Conservation (phyloP, 2,113 vertebrate genomes). For the Odontesthes bonariensis region DNA sequence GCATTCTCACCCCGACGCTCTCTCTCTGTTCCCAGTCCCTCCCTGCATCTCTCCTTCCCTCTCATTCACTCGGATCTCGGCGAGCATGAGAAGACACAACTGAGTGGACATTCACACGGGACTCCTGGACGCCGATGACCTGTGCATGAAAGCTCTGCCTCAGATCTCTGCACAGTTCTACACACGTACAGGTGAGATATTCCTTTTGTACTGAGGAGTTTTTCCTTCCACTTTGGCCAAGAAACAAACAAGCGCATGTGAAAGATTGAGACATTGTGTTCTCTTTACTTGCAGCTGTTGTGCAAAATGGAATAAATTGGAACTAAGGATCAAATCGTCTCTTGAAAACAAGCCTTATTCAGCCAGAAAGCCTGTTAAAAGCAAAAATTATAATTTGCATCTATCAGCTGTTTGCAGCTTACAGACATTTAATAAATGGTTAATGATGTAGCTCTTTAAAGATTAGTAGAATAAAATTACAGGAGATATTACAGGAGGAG, state of each 20-base stretch:
- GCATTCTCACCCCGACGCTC: constrained; percentile 56
- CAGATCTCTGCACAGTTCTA: constrained; percentile 51
- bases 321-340: background rate
- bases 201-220: background rate
- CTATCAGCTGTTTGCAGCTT: too few relatives aligned
- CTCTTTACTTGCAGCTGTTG: background rate
- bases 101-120: constrained; percentile 56
- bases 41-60: constrained; percentile 26
- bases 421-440: too few relatives aligned
- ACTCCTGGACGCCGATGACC: constrained; percentile 55
- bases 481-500: too few relatives aligned
- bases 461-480: background rate
- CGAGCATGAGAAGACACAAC: constrained; percentile 62
- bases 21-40: constrained; percentile 34
- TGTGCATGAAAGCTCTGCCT: constrained; percentile 2
- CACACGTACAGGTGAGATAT: constrained; percentile 63
- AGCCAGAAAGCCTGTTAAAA: too few relatives aligned
- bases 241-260: background rate
- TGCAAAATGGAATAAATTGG: background rate
- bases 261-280: background rate
- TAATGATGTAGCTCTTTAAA: background rate
- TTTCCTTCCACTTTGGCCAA: background rate
- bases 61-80: constrained; percentile 45
- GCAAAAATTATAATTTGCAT: background rate
- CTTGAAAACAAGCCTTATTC: too few relatives aligned